These are phyloP conservation scores for Lordiphosa fenestrarum DNA, from an alignment of 2,888 invertebrate species.

Conservation along the genomic window DNA sequence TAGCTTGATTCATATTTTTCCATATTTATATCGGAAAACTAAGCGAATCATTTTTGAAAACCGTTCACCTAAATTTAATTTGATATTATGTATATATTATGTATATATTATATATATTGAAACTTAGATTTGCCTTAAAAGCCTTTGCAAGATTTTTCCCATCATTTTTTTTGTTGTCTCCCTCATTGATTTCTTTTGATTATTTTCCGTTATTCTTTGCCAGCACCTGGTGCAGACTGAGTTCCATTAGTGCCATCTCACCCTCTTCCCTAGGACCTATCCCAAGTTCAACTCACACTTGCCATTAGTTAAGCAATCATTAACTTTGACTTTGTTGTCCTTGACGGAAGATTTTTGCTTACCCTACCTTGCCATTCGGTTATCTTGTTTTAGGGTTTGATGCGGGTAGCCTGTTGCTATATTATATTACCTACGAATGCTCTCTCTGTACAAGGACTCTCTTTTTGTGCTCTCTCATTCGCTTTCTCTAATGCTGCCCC, in stretches of 20 bases:
- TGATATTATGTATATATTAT: no score
- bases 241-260: no score
- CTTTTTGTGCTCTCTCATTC: not conserved
- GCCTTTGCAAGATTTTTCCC: no score
- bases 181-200: not conserved
- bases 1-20: no score
- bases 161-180: not conserved
- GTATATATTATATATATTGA: no score
- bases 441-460: slow-evolving; percentile 3
- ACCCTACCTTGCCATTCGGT: slow-evolving; percentile 16
- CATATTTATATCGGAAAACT: no score
- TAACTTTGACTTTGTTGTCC: slow-evolving; percentile 31
- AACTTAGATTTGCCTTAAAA: no score
- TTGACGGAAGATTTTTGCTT: slow-evolving; percentile 38
- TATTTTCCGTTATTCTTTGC: no score
- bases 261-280: no score
- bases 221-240: no score
- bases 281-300: slow-evolving; percentile 2
- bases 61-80: no score
- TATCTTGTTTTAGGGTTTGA: slow-evolving; percentile 56
- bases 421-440: slow-evolving; percentile 39
- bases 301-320: slow-evolving; percentile 41
- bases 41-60: no score
- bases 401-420: slow-evolving; percentile 68
- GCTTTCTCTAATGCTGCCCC: not conserved